These are phyloP conservation scores for Ashinkailepas kermadecensis DNA, from an alignment of 2,888 invertebrate genomes.

Conservation along the genomic window DNA sequence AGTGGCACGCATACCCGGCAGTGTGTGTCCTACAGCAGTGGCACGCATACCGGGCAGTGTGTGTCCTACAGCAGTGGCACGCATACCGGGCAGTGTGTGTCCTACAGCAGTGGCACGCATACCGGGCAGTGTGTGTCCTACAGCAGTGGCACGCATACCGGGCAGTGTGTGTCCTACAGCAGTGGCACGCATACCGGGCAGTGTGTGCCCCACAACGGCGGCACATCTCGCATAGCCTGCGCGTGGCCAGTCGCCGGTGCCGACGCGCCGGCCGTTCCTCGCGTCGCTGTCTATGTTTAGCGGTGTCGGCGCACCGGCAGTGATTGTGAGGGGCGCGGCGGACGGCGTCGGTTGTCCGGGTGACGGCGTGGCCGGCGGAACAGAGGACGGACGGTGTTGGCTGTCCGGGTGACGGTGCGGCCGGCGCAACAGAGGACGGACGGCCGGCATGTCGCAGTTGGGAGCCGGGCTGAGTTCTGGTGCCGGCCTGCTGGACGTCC, in stretches of 20 bases:
- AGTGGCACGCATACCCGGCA: too few relatives aligned
- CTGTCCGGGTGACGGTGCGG: background rate
- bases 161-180: background rate
- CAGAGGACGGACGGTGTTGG: background rate
- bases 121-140: background rate
- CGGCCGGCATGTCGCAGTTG: background rate
- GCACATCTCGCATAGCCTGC: background rate
- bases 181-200: background rate
- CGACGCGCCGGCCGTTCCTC: background rate
- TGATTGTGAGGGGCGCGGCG: too few relatives aligned
- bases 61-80: too few relatives aligned
- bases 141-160: background rate
- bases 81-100: too few relatives aligned
- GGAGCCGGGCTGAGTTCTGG: background rate
- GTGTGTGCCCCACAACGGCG: background rate
- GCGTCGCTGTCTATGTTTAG: constrained; percentile 11
- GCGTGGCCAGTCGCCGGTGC: background rate
- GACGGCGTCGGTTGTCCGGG: too few relatives aligned
- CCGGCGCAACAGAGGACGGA: background rate
- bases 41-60: too few relatives aligned
- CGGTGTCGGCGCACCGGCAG: background rate
- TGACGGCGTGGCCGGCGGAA: too few relatives aligned
- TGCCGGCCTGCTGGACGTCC: background rate
- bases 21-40: too few relatives aligned
- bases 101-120: background rate